phyloP scores from a whole-genome alignment of 1,140 invertebrate species.

The Campoletis sonorensis region DNA sequence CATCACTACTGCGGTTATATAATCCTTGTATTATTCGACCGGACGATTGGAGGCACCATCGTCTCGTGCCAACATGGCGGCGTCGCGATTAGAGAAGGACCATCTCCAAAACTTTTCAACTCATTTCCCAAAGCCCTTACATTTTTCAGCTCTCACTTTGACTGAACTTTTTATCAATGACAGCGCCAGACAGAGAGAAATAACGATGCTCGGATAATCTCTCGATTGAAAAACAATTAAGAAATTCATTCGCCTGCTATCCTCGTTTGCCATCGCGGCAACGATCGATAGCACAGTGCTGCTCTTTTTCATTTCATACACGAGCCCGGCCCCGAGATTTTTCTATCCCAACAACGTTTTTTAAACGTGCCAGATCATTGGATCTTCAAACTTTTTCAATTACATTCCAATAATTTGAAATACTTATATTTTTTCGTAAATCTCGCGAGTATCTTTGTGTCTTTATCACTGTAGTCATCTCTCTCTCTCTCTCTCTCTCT shows the following conservation, averaged over 20 bases:
- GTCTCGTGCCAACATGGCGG: slow-evolving; percentile 68
- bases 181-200: neutral
- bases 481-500: neutral
- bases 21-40: slow-evolving; percentile 60
- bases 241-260: neutral
- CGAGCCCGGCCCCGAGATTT: neutral
- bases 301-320: neutral
- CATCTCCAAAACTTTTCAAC: slow-evolving; percentile 21
- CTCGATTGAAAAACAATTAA: neutral
- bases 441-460: neutral
- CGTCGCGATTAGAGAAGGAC: slow-evolving; percentile 45
- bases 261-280: slow-evolving; percentile 24
- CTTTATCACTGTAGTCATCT: neutral
- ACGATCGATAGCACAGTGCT: slow-evolving; percentile 38
- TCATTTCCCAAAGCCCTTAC: neutral
- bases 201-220: neutral
- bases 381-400: neutral
- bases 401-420: neutral
- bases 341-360: neutral
- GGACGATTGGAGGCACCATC: slow-evolving; percentile 47
- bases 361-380: neutral
- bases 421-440: neutral
- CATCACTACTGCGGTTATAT: slow-evolving; percentile 63
- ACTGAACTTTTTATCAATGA: neutral
- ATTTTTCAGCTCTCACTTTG: neutral